phyloP scores from a whole-genome alignment of 2,797 vertebrate genomes.

The Lindbergichthys nudifrons region DNA sequence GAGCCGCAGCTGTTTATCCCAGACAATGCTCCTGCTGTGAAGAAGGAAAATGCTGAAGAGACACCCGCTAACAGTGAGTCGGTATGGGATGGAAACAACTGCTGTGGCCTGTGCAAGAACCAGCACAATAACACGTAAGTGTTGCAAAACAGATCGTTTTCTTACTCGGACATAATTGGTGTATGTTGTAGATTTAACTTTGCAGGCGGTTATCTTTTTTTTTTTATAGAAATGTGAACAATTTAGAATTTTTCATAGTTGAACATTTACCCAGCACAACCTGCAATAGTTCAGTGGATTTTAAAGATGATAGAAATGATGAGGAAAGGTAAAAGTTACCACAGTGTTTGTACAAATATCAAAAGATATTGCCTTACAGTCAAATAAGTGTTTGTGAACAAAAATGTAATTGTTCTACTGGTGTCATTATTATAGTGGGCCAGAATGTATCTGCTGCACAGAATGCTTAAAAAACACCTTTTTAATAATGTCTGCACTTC shows the following conservation, averaged over 20 bases:
- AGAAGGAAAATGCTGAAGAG: conserved; percentile 84
- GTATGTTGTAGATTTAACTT: neutral
- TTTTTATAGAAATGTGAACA: neutral
- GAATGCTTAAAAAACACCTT: neutral
- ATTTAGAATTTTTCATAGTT: neutral
- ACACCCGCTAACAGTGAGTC: conserved; percentile 82
- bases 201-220: neutral
- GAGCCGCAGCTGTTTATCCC: conserved; percentile 97
- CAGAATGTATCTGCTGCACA: neutral
- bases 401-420: neutral
- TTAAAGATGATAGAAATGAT: neutral
- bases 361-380: neutral
- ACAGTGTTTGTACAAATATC: neutral
- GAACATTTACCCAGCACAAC: neutral
- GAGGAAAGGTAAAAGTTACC: neutral
- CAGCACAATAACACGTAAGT: conserved; percentile 96
- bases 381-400: conserved; percentile 1
- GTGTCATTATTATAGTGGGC: neutral
- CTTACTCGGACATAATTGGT: neutral
- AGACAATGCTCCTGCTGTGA: conserved; percentile 94
- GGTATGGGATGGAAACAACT: conserved; percentile 94
- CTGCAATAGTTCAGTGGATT: neutral
- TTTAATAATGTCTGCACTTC: neutral
- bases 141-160: neutral
- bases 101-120: conserved; percentile 96